Evolutionary conservation across 2,113 vertebrate genomes (phyloP).

Genomic region (Tragelaphus buxtoni): DNA sequence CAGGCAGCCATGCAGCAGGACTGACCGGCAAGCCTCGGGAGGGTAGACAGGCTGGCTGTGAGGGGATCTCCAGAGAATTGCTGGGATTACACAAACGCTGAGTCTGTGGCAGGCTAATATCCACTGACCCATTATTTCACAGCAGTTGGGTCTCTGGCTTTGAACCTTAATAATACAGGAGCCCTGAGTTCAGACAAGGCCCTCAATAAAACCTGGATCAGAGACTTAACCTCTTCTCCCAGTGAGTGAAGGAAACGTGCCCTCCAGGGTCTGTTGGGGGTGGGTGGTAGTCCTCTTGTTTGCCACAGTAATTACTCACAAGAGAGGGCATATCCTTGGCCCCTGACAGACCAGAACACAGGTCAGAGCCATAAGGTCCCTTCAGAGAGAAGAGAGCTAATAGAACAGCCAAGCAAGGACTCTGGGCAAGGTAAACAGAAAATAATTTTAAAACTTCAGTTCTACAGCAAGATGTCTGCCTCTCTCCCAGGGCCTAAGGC

Average conservation of each 20-base stretch:
- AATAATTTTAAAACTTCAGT: not conserved
- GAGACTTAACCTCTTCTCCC: not conserved
- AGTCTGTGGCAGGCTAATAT: not conserved
- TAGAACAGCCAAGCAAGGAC: not conserved
- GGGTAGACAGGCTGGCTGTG: not conserved
- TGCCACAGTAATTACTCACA: not conserved
- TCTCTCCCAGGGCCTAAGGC: not conserved
- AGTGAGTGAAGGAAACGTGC: not conserved
- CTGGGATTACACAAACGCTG: not conserved
- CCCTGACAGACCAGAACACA: not conserved
- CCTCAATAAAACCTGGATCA: not conserved
- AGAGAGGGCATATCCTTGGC: not conserved
- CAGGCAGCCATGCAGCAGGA: not conserved
- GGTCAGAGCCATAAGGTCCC: not conserved
- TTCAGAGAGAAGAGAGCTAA: not conserved
- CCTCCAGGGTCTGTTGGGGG: not conserved
- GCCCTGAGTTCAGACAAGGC: not conserved
- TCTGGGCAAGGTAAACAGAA: not conserved
- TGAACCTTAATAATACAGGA: constrained; percentile 6
- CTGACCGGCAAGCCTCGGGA: not conserved
- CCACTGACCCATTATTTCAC: not conserved
- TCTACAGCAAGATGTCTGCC: not conserved
- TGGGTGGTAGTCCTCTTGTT: not conserved
- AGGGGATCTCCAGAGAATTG: not conserved
- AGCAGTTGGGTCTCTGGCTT: not conserved